Percentiles rank a stretch among this genome's conserved stretches.
phyloP scores from a whole-genome alignment of 2,888 invertebrate genomes.

The Lottia gigantea region DNA sequence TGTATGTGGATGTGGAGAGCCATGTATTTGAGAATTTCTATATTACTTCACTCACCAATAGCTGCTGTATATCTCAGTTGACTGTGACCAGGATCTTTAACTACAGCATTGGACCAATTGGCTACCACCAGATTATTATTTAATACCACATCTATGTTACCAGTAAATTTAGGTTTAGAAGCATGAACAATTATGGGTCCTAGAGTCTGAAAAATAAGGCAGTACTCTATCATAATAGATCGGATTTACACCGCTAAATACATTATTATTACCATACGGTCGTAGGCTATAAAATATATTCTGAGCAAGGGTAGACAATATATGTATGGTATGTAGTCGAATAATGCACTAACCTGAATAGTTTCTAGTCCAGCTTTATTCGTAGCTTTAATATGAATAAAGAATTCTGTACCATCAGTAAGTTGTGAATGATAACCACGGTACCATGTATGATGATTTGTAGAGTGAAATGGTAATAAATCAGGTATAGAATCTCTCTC shows the following conservation, averaged over 20 bases:
- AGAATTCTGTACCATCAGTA: constrained; percentile 42
- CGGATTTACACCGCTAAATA: too few relatives aligned
- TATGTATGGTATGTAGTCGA: too few relatives aligned
- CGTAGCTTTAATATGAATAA: constrained; percentile 41
- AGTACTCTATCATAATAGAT: too few relatives aligned
- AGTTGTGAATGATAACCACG: constrained; percentile 37
- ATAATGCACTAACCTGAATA: constrained; percentile 25
- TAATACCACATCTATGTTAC: constrained; percentile 16
- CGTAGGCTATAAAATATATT: too few relatives aligned
- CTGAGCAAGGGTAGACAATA: too few relatives aligned
- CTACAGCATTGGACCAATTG: constrained; percentile 32
- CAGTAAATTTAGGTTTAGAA: constrained; percentile 27
- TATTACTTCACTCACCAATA: constrained; percentile 34
- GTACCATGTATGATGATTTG: constrained; percentile 39
- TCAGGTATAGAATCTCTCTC: constrained; percentile 31
- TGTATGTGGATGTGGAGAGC: too few relatives aligned
- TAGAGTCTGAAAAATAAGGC: constrained; percentile 20
- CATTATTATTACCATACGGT: too few relatives aligned
- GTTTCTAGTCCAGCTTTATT: constrained; percentile 36
- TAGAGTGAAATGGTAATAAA: constrained; percentile 34
- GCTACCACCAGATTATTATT: constrained; percentile 30
- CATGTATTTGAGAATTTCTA: too few relatives aligned
- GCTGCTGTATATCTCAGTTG: constrained; percentile 31
- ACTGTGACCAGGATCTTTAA: constrained; percentile 36
- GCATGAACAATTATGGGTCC: constrained; percentile 35